Base-by-base conservation (phyloP, 2,797 vertebrate genomes). In the Labroides dimidiatus region DNA sequence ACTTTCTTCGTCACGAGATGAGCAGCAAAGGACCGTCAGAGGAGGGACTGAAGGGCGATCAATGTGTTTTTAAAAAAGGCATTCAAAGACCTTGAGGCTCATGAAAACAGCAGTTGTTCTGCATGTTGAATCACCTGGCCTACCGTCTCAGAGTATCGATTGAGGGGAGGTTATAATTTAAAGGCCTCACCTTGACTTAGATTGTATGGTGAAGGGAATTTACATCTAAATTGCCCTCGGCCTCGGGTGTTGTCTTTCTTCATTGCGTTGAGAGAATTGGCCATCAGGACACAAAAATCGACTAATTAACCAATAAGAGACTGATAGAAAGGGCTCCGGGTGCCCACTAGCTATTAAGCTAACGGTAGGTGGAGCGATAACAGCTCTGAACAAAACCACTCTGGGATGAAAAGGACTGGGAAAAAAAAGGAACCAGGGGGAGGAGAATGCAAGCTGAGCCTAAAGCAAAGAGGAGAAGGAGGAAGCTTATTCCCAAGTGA, bases 161-260 rank as follows among this genome's bases (percentile, higher is more conserved):
- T 72, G 61, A 77, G 81, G 61, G 69, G 16, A 47, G 36, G 53
- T 69, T 27, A 78, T 81, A n/a, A 86, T 80, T 88, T 59, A 69
- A 84, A 78, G 72, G 59, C 60, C 14, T 77, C 81, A 85, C 84
- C 89, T 90, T 85, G 86, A 67, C 71, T 23, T 55, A 78, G 77
- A 66, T 71, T 62, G 81, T 30, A 45, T 66, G 69, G 71, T 71
- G 37, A 36, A 41, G 62, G 70, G 69, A 79, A 92, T 92, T 90
- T 89, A 86, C 89, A 92, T 90, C 62, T 86, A 90, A 87, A 91
- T 91, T 84, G 87, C 69, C 72, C 75, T 14, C 2, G 1, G 75
- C 56, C 60, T 61, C 45, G 24, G 75, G 80, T 77, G 75, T 74
- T 80, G 84, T 88, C 86, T 66, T 17, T 82, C 79, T 82, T 86